Percentiles rank a stretch among this genome's conserved stretches.
phyloP scores from a whole-genome alignment of 2,113 vertebrate genomes.

The Grantiella picta region DNA sequence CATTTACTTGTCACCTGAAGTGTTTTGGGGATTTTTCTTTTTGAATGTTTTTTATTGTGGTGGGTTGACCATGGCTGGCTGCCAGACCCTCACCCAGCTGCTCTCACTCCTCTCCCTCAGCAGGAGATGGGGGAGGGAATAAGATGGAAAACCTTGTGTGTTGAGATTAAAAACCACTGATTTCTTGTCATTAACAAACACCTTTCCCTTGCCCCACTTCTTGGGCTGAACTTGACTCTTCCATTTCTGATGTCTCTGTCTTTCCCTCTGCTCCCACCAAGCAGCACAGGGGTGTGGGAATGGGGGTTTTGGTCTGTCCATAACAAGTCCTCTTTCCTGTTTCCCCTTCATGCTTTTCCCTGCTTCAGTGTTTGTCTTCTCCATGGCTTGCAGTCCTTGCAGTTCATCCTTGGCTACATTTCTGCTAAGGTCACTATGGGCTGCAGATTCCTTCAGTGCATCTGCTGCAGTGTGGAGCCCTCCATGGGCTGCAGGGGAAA shows the following conservation, averaged over 20 bases:
- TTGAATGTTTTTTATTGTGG: not conserved
- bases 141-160: not conserved
- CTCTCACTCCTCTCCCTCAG: not conserved
- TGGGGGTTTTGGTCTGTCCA: rapidly evolving
- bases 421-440: not conserved
- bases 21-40: not conserved
- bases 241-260: not conserved
- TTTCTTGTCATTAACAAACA: not conserved
- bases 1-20: not conserved
- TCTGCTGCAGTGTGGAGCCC: not conserved
- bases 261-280: not conserved
- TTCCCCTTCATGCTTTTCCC: not conserved
- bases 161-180: not conserved
- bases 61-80: not conserved
- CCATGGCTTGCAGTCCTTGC: not conserved
- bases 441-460: not conserved
- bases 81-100: rapidly evolving
- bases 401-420: not conserved
- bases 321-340: not conserved
- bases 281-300: not conserved
- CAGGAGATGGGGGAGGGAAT: not conserved
- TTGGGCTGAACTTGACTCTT: not conserved
- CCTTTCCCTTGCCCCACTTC: not conserved
- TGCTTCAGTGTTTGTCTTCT: not conserved
- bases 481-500: not conserved